phyloP scores from a whole-genome alignment of 1,140 invertebrate genomes.

The Nasonia giraulti region DNA sequence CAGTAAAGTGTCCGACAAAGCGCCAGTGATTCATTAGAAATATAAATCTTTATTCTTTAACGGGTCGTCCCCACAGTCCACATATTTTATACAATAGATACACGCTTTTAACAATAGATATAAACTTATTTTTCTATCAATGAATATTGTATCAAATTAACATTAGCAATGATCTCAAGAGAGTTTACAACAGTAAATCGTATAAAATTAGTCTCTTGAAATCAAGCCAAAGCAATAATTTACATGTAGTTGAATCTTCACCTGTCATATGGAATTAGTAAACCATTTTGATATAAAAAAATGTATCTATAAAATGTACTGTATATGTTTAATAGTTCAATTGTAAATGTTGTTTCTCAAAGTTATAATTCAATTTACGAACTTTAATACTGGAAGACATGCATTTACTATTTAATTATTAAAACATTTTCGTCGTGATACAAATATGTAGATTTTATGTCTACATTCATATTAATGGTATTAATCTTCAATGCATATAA shows the following conservation, averaged over 20 bases:
- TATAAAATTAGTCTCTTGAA: constrained; percentile 36
- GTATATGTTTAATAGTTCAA: constrained; percentile 1
- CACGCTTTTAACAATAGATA: constrained; percentile 22
- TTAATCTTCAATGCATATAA: background rate
- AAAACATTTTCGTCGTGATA: background rate
- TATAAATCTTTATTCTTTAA: constrained; percentile 44
- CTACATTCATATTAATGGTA: background rate
- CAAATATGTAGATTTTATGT: background rate
- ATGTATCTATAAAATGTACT: constrained; percentile 14
- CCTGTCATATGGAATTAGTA: constrained; percentile 32
- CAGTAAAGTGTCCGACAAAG: constrained; percentile 38
- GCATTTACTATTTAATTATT: background rate
- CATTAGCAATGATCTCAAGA: constrained; percentile 30
- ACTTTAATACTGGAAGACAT: constrained; percentile 43
- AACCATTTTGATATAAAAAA: constrained; percentile 18
- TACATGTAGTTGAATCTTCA: background rate
- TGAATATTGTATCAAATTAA: background rate
- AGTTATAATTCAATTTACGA: constrained; percentile 14
- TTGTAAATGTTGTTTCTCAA: constrained; percentile 26
- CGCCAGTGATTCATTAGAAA: constrained; percentile 39
- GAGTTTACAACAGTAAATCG: constrained; percentile 25
- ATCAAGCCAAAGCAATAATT: constrained; percentile 22
- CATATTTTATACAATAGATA: constrained; percentile 34
- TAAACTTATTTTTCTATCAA: constrained; percentile 10
- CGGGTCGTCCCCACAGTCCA: constrained; percentile 38